A percentile compares a stretch with the other conserved stretches of the same genome.
These are phyloP conservation scores for Bembecia ichneumoniformis DNA, from an alignment of 2,888 invertebrate species.

Conservation along the genomic window DNA sequence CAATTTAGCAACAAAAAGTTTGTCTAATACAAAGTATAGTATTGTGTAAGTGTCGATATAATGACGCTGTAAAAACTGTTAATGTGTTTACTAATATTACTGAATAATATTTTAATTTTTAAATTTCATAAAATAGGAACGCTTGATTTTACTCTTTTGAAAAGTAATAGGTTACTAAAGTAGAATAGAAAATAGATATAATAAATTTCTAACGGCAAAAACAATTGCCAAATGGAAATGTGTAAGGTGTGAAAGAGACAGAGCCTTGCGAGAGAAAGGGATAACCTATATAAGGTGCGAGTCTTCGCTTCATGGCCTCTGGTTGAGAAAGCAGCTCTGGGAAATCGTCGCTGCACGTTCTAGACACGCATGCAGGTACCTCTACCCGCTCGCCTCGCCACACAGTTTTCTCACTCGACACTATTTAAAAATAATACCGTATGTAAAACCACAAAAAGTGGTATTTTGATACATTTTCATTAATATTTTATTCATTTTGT, in stretches of 20 bases:
- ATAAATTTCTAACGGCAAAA: too few species aligned
- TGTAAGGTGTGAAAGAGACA: conserved; percentile 3
- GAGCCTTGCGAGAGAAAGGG: not conserved
- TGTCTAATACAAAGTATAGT: too few species aligned
- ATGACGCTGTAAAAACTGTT: too few species aligned
- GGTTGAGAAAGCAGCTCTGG: conserved; percentile 22
- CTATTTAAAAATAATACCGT: not conserved
- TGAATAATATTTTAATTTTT: too few species aligned
- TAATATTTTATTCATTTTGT: not conserved
- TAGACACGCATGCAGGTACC: not conserved
- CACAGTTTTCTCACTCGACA: not conserved
- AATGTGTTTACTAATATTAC: too few species aligned
- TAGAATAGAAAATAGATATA: too few species aligned
- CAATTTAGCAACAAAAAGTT: too few species aligned
- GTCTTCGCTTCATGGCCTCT: conserved; percentile 14
- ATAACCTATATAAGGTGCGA: conserved; percentile 16
- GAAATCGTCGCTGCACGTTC: not conserved
- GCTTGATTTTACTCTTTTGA: too few species aligned
- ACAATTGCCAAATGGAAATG: too few species aligned
- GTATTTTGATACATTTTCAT: not conserved
- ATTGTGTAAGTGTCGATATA: too few species aligned
- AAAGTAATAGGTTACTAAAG: too few species aligned
- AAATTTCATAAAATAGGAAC: too few species aligned
- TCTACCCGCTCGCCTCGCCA: not conserved
- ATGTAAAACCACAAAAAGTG: not conserved